Conservation (phyloP, 2,113 vertebrate genomes). For the Puffinus mauretanicus region DNA sequence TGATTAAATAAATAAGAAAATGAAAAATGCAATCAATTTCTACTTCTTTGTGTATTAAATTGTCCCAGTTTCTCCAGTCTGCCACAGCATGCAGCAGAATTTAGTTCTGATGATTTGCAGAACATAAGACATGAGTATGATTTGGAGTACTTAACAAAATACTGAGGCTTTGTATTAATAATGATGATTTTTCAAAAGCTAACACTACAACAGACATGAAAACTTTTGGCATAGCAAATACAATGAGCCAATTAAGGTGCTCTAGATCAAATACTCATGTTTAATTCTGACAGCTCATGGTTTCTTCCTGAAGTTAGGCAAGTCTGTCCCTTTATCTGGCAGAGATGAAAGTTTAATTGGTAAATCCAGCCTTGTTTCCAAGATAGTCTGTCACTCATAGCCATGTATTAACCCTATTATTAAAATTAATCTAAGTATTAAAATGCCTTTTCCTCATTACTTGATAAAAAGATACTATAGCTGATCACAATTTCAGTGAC, state of each 20-base stretch:
- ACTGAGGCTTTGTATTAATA: neutral
- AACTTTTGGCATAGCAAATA: neutral
- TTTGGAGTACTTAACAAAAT: neutral
- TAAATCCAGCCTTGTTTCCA: neutral
- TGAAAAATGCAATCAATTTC: neutral
- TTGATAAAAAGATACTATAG: neutral
- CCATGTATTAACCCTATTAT: neutral
- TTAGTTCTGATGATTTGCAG: neutral
- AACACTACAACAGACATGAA: neutral
- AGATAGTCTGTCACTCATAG: neutral
- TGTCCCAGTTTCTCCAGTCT: neutral
- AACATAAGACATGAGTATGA: neutral
- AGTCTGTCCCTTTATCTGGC: neutral
- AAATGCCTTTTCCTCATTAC: neutral
- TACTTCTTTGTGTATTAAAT: neutral
- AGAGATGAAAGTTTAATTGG: neutral
- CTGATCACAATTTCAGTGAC: neutral
- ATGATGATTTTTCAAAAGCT: neutral
- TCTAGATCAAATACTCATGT: neutral
- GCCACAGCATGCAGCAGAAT: neutral
- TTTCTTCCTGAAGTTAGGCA: neutral
- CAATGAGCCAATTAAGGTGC: neutral
- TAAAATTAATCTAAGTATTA: neutral
- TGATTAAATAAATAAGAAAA: neutral
- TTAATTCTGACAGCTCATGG: neutral